These are phyloP conservation scores for Megathymus violae DNA, from an alignment of 1,140 invertebrate genomes.

Conservation along the genomic window DNA sequence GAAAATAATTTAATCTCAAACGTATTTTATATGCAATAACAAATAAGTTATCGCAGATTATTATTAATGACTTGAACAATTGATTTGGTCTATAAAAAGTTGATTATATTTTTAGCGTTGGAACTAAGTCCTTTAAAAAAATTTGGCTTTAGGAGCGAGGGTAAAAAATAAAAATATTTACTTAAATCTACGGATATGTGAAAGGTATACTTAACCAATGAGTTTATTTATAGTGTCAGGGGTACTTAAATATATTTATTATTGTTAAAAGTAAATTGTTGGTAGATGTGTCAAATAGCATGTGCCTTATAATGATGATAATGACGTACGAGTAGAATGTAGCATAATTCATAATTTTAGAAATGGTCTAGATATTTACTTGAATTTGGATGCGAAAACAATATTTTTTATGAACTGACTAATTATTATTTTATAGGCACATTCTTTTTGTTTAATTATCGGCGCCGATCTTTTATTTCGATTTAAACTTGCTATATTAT, in stretches of 20 bases:
- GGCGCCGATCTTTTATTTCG: slow-evolving; percentile 17
- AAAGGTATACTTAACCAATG: slow-evolving; percentile 32
- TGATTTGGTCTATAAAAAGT: too few relatives aligned
- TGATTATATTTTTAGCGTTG: too few relatives aligned
- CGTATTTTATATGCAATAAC: too few relatives aligned
- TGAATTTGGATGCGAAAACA: not conserved
- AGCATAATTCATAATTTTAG: slow-evolving; percentile 37
- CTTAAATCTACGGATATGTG: slow-evolving; percentile 7
- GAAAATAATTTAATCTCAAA: too few relatives aligned
- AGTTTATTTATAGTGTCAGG: slow-evolving; percentile 18
- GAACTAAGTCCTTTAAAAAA: not conserved
- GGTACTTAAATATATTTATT: slow-evolving; percentile 27
- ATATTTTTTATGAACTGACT: slow-evolving; percentile 28
- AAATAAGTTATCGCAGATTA: too few relatives aligned
- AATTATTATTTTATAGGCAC: slow-evolving; percentile 24
- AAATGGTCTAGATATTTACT: slow-evolving; percentile 19
- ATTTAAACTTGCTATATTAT: slow-evolving; percentile 26
- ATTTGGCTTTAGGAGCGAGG: too few relatives aligned
- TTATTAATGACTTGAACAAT: too few relatives aligned
- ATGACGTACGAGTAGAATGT: slow-evolving; percentile 40
- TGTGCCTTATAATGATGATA: slow-evolving; percentile 61
- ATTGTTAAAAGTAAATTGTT: slow-evolving; percentile 33
- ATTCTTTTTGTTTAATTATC: not conserved
- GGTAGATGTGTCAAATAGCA: slow-evolving; percentile 57
- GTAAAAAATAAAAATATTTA: slow-evolving; percentile 6